A percentile compares a stretch with the other conserved stretches of the same genome.
Evolutionary conservation across 2,113 vertebrate species (phyloP).

Genomic region (Physeter macrocephalus): DNA sequence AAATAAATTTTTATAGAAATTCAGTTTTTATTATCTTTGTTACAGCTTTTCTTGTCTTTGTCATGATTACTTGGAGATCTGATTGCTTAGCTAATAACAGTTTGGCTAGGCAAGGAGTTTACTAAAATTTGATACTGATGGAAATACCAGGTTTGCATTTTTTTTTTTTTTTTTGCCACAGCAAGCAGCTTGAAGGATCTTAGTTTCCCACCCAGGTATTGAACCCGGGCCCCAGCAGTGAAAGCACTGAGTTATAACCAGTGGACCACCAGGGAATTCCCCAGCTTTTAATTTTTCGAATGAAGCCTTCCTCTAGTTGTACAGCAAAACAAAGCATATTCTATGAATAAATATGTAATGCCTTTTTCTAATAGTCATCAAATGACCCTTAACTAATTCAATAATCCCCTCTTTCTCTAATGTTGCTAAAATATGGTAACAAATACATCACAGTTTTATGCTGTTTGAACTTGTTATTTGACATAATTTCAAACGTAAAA

Average conservation of each 20-base stretch:
- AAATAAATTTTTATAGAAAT: slow-evolving; percentile 67
- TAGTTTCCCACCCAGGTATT: too few relatives aligned
- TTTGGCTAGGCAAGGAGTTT: not conserved
- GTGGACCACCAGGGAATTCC: too few relatives aligned
- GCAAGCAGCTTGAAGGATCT: too few relatives aligned
- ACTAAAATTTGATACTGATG: not conserved
- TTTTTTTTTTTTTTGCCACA: too few relatives aligned
- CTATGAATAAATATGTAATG: not conserved
- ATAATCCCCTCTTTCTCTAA: not conserved
- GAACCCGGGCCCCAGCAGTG: too few relatives aligned
- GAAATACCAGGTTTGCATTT: not conserved
- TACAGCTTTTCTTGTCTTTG: slow-evolving; percentile 42
- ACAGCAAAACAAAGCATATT: not conserved
- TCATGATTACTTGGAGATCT: not conserved
- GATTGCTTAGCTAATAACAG: not conserved
- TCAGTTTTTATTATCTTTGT: slow-evolving; percentile 67
- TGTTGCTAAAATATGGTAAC: not conserved
- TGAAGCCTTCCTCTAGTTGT: not conserved
- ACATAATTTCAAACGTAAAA: not conserved
- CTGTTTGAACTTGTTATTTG: not conserved
- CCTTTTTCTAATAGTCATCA: not conserved
- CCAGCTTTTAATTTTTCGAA: not conserved
- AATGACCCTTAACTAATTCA: not conserved
- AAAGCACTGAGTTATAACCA: too few relatives aligned
- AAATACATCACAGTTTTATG: not conserved